Base-by-base conservation (phyloP, 2,888 invertebrate species). In the Melangyna quadrimaculata region DNA sequence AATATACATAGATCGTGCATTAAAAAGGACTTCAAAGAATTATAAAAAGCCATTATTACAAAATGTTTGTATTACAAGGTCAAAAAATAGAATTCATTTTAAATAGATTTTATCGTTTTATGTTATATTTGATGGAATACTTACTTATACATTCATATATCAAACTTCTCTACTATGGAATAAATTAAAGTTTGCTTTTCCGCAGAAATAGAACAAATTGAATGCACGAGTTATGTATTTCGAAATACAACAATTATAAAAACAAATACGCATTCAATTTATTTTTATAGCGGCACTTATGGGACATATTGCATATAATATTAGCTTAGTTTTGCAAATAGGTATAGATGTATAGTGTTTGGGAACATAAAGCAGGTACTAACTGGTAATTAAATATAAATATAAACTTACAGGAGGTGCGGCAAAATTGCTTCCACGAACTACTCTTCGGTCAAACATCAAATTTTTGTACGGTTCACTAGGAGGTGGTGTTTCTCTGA, bases 361-460 rank as follows among this genome's bases (percentile, higher is more conserved):
- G 19, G 5, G 4, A 19, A 5, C 1, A 19, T 4, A 19, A 45
- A 19, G 3, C n/a, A n/a, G n/a, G n/a, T n/a, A n/a, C n/a, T n/a
- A n/a, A n/a, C n/a, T 9, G 4, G 19, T 45, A 19, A 10, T 19
- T 10, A 43, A 0, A 24, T 24, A n/a, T 22, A 45, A 7, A 3
- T 12, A 19, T 57, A 37, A 59, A 90, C 90, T 88, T 88, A 91
- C 91, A 88, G 90, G 87, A 82, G 90, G 92, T 92, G 88, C 93
- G 67, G 95, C 94, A 92, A 95, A 96, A 87, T 96, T 97, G 92
- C 95, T 96, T 88, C 98, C 98, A 88, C 98, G 94, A 89, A 96
- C 95, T 77, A 98, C 95, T 89, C 97, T 94, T 90, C 95, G 95
- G 91, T 98, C 98, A 92, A 95, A 96, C 97, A 98, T 98, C 90